A percentile compares a stretch with the other conserved stretches of the same genome.
phyloP scores from a whole-genome alignment of 2,113 vertebrate genomes.

The Paramisgurnus dabryanus region DNA sequence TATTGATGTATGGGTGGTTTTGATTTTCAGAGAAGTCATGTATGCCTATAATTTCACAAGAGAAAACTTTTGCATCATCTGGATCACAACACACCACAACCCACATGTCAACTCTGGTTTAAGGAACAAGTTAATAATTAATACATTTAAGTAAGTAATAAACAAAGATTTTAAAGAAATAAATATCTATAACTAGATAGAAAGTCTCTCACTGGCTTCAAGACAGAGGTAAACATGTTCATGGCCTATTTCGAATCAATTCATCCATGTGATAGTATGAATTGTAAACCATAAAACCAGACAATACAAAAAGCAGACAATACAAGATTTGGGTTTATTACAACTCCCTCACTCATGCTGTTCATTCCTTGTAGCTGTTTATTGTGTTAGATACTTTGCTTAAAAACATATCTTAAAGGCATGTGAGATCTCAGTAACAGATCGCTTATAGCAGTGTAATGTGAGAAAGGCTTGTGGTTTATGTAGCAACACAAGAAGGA shows the following conservation, averaged over 20 bases:
- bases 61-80: not conserved
- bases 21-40: not conserved
- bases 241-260: not conserved
- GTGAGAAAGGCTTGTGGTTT: slow-evolving; percentile 27
- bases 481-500: slow-evolving; percentile 56
- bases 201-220: not conserved
- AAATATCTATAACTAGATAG: not conserved
- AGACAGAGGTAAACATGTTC: not conserved
- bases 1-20: not conserved
- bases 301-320: not conserved
- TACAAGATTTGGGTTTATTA: not conserved
- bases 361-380: not conserved
- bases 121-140: not conserved
- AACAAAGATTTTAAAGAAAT: not conserved
- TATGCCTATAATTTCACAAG: not conserved
- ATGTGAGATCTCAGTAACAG: slow-evolving; percentile 2
- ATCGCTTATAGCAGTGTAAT: not conserved
- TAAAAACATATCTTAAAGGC: not conserved
- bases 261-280: not conserved
- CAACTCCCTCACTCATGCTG: not conserved
- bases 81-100: not conserved
- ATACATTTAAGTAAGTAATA: not conserved
- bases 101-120: not conserved
- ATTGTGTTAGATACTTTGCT: not conserved
- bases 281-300: not conserved